Evolutionary conservation across 1,140 invertebrate genomes (phyloP).

Genomic region (Batillaria attramentaria): DNA sequence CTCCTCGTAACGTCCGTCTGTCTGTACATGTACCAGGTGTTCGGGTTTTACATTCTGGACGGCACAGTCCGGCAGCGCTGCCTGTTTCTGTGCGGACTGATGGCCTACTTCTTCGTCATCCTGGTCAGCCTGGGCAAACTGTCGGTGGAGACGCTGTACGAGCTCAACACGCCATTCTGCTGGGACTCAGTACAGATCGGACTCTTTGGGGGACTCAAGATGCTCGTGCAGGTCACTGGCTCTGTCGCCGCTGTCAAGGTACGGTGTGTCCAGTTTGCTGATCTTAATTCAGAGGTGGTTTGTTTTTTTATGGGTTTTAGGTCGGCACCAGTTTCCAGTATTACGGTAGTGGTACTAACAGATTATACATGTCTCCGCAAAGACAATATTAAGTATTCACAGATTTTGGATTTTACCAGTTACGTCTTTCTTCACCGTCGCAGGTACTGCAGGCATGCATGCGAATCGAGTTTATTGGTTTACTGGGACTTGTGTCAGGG

Average conservation of each 20-base stretch:
- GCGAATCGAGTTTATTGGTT: background rate
- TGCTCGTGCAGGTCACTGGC: background rate
- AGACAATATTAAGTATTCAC: too few relatives aligned
- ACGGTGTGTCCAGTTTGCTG: background rate
- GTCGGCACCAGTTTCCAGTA: too few relatives aligned
- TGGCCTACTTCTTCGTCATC: conserved; percentile 4
- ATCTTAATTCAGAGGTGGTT: too few relatives aligned
- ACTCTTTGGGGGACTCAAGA: background rate
- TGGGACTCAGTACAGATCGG: conserved; percentile 32
- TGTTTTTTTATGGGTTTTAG: too few relatives aligned
- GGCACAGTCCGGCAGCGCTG: background rate
- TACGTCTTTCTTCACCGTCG: too few relatives aligned
- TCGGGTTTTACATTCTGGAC: conserved; percentile 32
- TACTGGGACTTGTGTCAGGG: conserved; percentile 10
- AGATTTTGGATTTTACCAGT: too few relatives aligned
- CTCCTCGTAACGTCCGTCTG: too few relatives aligned
- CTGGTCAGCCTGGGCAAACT: background rate
- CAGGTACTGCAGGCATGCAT: conserved; percentile 9
- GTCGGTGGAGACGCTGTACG: conserved; percentile 20
- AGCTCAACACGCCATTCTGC: conserved; percentile 30
- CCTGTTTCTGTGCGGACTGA: conserved; percentile 12
- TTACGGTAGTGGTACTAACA: too few relatives aligned
- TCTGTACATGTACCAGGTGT: conserved; percentile 6
- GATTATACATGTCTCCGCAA: too few relatives aligned
- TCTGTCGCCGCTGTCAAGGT: background rate